phyloP scores from a whole-genome alignment of 53 echinoderm and acorn worm species.

The Zoroaster sp. region DNA sequence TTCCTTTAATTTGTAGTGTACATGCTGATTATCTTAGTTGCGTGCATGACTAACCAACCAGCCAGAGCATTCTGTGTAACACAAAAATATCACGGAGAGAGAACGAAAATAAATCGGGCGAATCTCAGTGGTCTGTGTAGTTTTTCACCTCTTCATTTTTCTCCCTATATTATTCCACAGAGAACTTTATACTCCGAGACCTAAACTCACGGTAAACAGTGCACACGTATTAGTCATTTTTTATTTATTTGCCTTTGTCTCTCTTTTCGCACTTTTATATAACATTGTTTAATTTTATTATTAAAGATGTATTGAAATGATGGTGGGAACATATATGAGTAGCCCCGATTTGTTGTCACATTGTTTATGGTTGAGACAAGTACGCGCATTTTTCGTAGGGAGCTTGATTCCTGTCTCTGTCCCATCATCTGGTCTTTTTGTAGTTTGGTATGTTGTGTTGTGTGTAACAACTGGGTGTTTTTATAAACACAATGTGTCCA shows the following conservation, averaged over 20 bases:
- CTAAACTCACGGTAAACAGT: conserved; percentile 50
- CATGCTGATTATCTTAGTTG: not conserved
- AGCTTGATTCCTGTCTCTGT: not conserved
- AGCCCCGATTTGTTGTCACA: not conserved
- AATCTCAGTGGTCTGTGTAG: not conserved
- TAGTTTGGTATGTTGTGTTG: conserved; percentile 32
- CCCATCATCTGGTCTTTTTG: conserved; percentile 1
- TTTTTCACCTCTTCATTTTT: not conserved
- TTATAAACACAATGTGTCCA: not conserved
- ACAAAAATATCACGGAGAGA: not conserved
- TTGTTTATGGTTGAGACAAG: not conserved
- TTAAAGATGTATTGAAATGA: not conserved
- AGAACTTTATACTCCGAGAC: conserved; percentile 2
- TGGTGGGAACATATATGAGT: not conserved
- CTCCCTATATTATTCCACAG: conserved; percentile 31
- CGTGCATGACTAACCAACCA: not conserved
- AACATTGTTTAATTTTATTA: not conserved
- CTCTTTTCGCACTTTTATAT: not conserved
- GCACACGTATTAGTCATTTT: conserved; percentile 18
- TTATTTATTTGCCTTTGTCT: not conserved
- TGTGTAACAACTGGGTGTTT: not conserved
- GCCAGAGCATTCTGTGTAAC: not conserved
- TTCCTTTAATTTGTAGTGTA: too few species aligned
- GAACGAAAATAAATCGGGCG: not conserved
- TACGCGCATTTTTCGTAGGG: not conserved